These are phyloP conservation scores for Heliothis subflexa DNA, from an alignment of 1,140 invertebrate species.

Conservation along the genomic window DNA sequence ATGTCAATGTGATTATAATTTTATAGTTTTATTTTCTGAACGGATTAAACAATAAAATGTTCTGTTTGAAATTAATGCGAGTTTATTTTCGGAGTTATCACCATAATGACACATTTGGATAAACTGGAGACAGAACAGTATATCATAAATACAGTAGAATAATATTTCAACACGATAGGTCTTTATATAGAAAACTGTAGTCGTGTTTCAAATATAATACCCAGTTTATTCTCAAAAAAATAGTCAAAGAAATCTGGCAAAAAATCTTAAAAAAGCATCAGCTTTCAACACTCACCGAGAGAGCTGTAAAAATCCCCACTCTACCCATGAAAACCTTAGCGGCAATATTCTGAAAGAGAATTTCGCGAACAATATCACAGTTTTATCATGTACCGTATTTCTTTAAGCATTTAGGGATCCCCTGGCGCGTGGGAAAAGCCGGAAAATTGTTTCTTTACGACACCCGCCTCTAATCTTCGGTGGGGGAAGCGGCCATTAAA, in stretches of 20 bases:
- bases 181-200: no score
- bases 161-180: no score
- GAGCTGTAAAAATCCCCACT: constrained; percentile 7
- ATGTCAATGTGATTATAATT: constrained; percentile 84
- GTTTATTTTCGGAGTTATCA: constrained; percentile 70
- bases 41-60: constrained; percentile 86
- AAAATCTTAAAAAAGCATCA: not conserved
- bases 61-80: constrained; percentile 83
- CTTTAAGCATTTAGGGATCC: constrained; percentile 62
- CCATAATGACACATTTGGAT: not conserved
- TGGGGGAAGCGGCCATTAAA: constrained; percentile 45
- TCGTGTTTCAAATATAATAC: no score
- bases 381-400: constrained; percentile 81
- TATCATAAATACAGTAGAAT: no score
- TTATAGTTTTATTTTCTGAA: constrained; percentile 80
- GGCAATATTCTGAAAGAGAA: constrained; percentile 8
- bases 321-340: constrained; percentile 8
- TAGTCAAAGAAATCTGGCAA: no score
- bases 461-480: constrained; percentile 78
- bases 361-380: constrained; percentile 66
- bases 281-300: not conserved
- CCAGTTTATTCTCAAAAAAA: no score
- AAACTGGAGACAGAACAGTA: not conserved
- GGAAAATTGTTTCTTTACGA: constrained; percentile 85
- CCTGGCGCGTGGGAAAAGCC: constrained; percentile 66